Percentiles rank a stretch among this genome's conserved stretches.
Evolutionary conservation across 2,113 vertebrate genomes (phyloP).

Genomic region (Psilopsiagon aymara): DNA sequence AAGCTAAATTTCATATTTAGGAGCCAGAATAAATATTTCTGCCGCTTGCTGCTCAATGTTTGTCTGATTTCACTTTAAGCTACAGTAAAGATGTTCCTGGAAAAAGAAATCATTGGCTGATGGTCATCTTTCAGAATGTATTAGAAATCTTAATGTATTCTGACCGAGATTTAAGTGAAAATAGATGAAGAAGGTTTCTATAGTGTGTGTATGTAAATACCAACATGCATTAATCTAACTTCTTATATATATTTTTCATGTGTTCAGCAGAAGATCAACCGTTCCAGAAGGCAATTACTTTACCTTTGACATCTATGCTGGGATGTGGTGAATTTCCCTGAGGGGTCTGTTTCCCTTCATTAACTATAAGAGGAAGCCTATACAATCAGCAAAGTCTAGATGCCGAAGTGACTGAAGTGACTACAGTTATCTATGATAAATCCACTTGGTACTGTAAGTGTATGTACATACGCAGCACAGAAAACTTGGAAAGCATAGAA

Average conservation of each 20-base stretch:
- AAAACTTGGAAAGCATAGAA: background rate
- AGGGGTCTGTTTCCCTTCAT: background rate
- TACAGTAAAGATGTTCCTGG: slow-evolving; percentile 63
- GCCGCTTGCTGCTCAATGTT: slow-evolving; percentile 51
- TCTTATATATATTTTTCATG: background rate
- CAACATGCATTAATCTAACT: background rate
- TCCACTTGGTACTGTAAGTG: background rate
- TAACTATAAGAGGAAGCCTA: background rate
- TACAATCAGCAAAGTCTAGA: background rate
- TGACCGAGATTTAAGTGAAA: slow-evolving; percentile 23
- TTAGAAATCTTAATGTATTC: slow-evolving; percentile 56
- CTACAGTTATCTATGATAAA: background rate
- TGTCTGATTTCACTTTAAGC: slow-evolving; percentile 55
- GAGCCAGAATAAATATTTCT: slow-evolving; percentile 62
- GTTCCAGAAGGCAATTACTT: background rate
- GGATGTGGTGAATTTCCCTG: background rate
- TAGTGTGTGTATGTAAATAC: background rate
- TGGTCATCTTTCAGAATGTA: background rate
- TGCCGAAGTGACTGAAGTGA: background rate
- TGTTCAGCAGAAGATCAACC: background rate
- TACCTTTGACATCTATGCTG: background rate
- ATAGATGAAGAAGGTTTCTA: background rate
- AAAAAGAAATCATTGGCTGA: slow-evolving; percentile 43
- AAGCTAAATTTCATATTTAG: slow-evolving; percentile 62
- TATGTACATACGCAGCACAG: background rate